Base-by-base conservation (phyloP, 2,888 invertebrate genomes). In the Horisme vitalbata region DNA sequence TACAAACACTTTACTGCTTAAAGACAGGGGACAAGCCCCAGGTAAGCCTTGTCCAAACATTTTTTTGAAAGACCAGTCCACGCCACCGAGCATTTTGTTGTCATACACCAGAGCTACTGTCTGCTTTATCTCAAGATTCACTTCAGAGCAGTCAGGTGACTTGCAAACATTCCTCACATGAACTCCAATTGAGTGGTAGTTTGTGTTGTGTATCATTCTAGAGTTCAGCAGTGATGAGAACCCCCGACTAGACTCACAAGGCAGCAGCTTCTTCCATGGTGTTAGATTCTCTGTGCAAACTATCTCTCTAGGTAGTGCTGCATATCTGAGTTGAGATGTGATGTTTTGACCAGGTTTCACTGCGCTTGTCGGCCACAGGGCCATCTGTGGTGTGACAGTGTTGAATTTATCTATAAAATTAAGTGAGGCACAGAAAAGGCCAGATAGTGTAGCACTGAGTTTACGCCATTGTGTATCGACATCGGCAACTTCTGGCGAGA, bases 271-370 rank as follows among this genome's bases (percentile, higher is more conserved):
- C 70, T 98, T 97, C 95, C 99, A 99, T 0, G 99, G 99, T 8
- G 99, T 99, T 63, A 99, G 88, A 88, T 99, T 99, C 88, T 99
- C 99, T 0, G 99, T 99, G 74, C 99, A 99, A 2, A 99, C 97
- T 63, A 97, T 96, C 91, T 99, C 99, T 56, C 97, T 91, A 0
- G 99, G 98, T 50, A 99, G 79, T n/a, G 96, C 94, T 0, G 98
- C 95, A 86, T 98, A 99, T 63, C 96, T 86, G 30, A 94, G 76
- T 63, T 80, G 91, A 68, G 91, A 89, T 59, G 91, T 82, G 65
- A 91, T 77, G 70, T 92, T 79, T 50, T 85, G 79, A 74, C 67
- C 81, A 60, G 76, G 62, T 47, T 71, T 75, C 5, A 90, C 81
- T 27, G 93, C 91, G 26, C 96, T 95, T 46, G 88, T 90, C 0